phyloP scores from a whole-genome alignment of 2,888 invertebrate species.

The Plemyria rubiginata region DNA sequence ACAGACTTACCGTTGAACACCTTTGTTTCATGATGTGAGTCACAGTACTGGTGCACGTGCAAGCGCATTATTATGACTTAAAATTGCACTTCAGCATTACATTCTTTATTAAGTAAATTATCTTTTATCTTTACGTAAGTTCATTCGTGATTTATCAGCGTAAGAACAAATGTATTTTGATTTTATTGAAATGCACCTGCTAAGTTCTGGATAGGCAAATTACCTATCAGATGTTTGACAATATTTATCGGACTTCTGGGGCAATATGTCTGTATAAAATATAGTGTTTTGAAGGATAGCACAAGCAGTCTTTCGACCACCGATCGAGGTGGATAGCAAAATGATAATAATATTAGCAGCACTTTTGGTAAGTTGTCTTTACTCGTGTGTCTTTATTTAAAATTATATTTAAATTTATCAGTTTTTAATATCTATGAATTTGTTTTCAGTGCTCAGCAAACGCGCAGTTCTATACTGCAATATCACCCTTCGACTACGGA shows the following conservation, averaged over 20 bases:
- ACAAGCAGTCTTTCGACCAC: conserved; percentile 56
- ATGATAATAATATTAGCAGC: conserved; percentile 57
- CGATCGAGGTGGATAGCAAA: conserved; percentile 56
- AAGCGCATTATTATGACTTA: conserved; percentile 17
- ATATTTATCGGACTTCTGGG: conserved; percentile 52
- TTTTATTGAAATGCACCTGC: conserved; percentile 32
- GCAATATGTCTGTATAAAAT: conserved; percentile 69
- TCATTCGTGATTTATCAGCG: conserved; percentile 38
- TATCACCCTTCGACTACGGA: conserved; percentile 45
- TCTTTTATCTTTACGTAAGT: conserved; percentile 36
- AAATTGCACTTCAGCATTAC: conserved; percentile 18
- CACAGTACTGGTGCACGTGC: conserved; percentile 22
- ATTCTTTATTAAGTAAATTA: background rate
- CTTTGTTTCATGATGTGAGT: conserved; percentile 17
- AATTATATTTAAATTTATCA: conserved; percentile 1
- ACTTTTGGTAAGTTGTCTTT: conserved; percentile 58
- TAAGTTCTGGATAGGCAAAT: conserved; percentile 20
- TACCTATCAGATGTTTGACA: conserved; percentile 42
- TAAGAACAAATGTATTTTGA: conserved; percentile 32
- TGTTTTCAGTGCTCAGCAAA: conserved; percentile 58
- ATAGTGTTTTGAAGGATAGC: conserved; percentile 32
- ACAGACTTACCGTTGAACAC: conserved; percentile 7
- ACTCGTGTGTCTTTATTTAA: background rate
- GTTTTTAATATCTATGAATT: conserved; percentile 5
- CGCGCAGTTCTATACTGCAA: conserved; percentile 63